Evolutionary conservation across 1,140 invertebrate species (phyloP).

Genomic region (Drosophila ficusphila): DNA sequence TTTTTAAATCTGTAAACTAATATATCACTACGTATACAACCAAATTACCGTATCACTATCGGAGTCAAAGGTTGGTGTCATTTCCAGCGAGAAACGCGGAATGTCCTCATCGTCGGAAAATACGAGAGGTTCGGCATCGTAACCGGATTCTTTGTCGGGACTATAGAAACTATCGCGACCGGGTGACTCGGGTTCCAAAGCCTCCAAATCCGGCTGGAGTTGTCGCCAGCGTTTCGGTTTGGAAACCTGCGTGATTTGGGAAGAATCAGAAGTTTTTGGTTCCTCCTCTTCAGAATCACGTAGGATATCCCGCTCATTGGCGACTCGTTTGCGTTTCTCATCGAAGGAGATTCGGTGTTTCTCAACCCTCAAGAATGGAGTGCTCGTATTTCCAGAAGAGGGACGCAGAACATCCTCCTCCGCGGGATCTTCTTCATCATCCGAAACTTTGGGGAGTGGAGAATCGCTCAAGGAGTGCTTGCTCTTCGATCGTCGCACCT

Average conservation of each 20-base stretch:
- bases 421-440: constrained; percentile 17
- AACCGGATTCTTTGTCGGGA: constrained; percentile 87
- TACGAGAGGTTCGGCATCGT: constrained; percentile 87
- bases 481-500: constrained; percentile 69
- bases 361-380: constrained; percentile 71
- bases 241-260: constrained; percentile 25
- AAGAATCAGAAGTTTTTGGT: constrained; percentile 20
- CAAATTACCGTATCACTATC: constrained; percentile 84
- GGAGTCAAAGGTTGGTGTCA: constrained; percentile 81
- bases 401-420: constrained; percentile 60
- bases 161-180: constrained; percentile 87
- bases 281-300: constrained; percentile 79
- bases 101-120: constrained; percentile 88
- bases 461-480: constrained; percentile 62
- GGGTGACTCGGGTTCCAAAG: constrained; percentile 65
- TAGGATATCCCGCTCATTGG: constrained; percentile 77
- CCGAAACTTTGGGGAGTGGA: constrained; percentile 12
- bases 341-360: constrained; percentile 82
- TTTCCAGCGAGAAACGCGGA: constrained; percentile 85
- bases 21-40: constrained; percentile 15
- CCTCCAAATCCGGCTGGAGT: constrained; percentile 63
- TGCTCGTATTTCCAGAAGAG: constrained; percentile 59
- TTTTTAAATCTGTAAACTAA: too few relatives aligned
- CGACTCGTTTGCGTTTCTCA: constrained; percentile 78
- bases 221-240: constrained; percentile 64